phyloP scores from a whole-genome alignment of 2,888 invertebrate genomes.

The Cephonodes hylas region DNA sequence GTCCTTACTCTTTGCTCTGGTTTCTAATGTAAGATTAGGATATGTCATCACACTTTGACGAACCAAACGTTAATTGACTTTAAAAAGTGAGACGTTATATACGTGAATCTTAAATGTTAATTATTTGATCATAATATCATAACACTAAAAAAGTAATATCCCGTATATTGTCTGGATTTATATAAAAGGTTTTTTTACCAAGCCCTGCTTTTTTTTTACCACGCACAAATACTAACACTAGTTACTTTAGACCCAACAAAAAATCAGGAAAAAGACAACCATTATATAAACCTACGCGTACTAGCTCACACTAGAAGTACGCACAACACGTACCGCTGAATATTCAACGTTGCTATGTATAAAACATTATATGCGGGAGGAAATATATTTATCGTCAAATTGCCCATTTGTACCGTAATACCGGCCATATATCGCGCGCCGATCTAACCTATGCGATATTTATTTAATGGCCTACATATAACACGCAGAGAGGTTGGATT shows the following conservation, averaged over 20 bases:
- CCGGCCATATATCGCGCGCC: slow-evolving; percentile 38
- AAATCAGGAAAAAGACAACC: background rate
- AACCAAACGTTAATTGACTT: too few relatives aligned
- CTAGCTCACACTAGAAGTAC: background rate
- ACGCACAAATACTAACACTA: too few relatives aligned
- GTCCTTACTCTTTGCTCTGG: too few relatives aligned
- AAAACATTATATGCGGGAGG: slow-evolving; percentile 35
- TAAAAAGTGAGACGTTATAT: too few relatives aligned
- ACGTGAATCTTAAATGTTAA: too few relatives aligned
- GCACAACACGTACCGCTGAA: background rate
- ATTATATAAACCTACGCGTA: background rate
- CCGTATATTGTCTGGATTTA: too few relatives aligned
- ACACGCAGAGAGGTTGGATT: slow-evolving; percentile 22
- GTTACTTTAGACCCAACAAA: background rate
- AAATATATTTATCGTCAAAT: slow-evolving; percentile 50
- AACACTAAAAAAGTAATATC: too few relatives aligned
- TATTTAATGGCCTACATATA: slow-evolving; percentile 42
- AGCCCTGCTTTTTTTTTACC: too few relatives aligned
- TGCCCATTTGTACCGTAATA: slow-evolving; percentile 49
- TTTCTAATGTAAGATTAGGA: too few relatives aligned
- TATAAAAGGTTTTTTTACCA: too few relatives aligned
- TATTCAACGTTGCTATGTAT: background rate
- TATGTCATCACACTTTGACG: too few relatives aligned
- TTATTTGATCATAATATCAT: too few relatives aligned
- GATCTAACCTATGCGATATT: slow-evolving; percentile 41